Evolutionary conservation across 2,797 vertebrate genomes (phyloP).

Genomic region (Phoeniculus purpureus): DNA sequence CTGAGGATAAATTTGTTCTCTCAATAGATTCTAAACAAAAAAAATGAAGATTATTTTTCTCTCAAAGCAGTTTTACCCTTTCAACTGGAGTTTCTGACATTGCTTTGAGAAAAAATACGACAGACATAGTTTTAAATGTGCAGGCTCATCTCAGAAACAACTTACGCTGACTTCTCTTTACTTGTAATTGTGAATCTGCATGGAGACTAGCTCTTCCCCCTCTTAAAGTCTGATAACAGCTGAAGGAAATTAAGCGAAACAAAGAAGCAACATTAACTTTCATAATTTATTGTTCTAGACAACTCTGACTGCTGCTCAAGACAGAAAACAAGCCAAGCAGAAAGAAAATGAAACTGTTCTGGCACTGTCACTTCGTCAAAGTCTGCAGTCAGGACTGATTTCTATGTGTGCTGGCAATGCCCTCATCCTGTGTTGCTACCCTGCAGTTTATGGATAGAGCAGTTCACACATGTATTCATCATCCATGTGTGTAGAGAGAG

Average conservation of each 20-base stretch:
- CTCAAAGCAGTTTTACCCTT: background rate
- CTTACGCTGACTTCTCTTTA: background rate
- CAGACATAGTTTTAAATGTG: background rate
- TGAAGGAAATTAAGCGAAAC: constrained; percentile 17
- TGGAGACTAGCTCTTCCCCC: background rate
- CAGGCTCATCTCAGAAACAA: background rate
- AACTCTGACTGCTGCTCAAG: background rate
- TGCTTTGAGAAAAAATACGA: background rate
- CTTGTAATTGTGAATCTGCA: background rate
- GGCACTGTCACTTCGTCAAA: background rate
- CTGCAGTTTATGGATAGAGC: background rate
- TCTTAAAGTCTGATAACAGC: background rate
- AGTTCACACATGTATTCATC: no score
- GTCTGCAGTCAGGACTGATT: background rate
- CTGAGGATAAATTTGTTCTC: background rate
- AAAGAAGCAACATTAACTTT: constrained; percentile 31
- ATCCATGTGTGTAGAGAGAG: background rate
- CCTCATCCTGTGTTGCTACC: fast-evolving
- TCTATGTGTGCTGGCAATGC: background rate
- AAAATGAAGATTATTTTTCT: background rate
- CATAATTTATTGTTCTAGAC: constrained; percentile 35
- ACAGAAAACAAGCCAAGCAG: constrained; percentile 38
- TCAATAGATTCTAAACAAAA: background rate
- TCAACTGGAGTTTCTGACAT: background rate
- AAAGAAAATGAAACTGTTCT: constrained; percentile 26